Evolutionary conservation across 2,888 invertebrate species (phyloP).

Genomic region (Penaeus monodon): DNA sequence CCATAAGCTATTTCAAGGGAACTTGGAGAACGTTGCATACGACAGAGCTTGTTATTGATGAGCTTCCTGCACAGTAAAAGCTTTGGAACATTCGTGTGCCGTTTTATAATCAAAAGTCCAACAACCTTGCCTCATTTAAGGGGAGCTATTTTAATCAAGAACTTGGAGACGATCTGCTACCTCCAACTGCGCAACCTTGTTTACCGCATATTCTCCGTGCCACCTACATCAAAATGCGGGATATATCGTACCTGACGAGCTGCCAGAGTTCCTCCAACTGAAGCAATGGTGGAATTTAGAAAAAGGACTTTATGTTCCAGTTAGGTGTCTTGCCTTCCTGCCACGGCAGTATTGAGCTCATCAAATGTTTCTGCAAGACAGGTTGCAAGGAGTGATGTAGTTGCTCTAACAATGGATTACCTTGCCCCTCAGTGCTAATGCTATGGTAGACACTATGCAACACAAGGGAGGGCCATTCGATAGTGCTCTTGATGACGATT

Average conservation of each 20-base stretch:
- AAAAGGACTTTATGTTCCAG: too few relatives aligned
- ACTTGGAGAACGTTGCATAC: constrained; percentile 11
- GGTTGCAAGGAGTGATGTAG: constrained; percentile 15
- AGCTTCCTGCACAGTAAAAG: constrained; percentile 12
- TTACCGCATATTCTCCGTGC: not conserved
- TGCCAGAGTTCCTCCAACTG: constrained; percentile 11
- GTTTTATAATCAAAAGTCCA: constrained; percentile 19
- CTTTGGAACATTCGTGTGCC: constrained; percentile 16
- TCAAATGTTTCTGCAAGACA: not conserved
- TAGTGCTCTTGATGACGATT: too few relatives aligned
- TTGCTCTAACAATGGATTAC: too few relatives aligned
- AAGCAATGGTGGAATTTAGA: too few relatives aligned
- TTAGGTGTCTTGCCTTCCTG: constrained; percentile 25
- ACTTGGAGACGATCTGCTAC: constrained; percentile 15
- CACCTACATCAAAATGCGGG: constrained; percentile 17
- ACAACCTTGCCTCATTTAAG: constrained; percentile 16
- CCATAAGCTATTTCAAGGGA: constrained; percentile 18
- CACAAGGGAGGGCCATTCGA: not conserved
- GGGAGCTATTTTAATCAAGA: constrained; percentile 17
- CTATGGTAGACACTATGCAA: not conserved
- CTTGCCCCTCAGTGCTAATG: too few relatives aligned
- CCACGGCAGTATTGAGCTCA: constrained; percentile 28
- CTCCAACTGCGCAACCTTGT: not conserved
- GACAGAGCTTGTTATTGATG: not conserved
- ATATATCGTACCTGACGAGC: constrained; percentile 11